Base-by-base conservation (phyloP, 2,113 vertebrate genomes). In the Xenopus laevis region DNA sequence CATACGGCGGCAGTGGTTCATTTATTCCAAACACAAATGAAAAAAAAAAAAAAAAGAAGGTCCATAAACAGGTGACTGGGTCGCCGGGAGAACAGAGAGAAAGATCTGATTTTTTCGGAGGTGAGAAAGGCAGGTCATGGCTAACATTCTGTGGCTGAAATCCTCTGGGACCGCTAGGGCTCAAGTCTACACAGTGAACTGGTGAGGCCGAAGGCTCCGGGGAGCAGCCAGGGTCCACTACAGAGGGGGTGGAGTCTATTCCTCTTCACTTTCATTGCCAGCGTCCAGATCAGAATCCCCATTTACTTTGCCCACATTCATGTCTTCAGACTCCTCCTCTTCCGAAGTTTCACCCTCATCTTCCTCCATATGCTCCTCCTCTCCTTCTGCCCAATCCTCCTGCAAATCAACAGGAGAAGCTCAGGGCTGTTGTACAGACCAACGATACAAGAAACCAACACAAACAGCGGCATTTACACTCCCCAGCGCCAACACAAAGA, bases 211-310 rank as follows among this genome's bases (percentile, higher is more conserved):
- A 30, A 65, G 71, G 84, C 79, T 80, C 79, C 78, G 64, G 17
- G 81, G 82, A 71, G 83, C 72, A 63, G 72, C 82, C 50, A 73
- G 79, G 78, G 15, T 33, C 55, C 44, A 7, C 16, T 45, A 4
- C 4, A 50, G 33, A 9, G 21, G 33, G n/a, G 33, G 46, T 4
- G 68, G 77, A 40, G 33, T 40, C 91, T 89, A 98, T 82, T 99
- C 96, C 82, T 98, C 96, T 88, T 98, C 97, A 50, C 97, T 98
- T 87, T 95, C 96, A 2, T 97, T 96, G 65, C 90, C 96, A 15
- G 91, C 92, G 65, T 99, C 96, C 86, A 94, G 89, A 80, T 98
- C 95, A 47, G 96, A 98, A 79, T 98, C 97, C 12, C 95, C 95
- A 27, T 96, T 98, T 86, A 96, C 97, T 79, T 94, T 94, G 79